Evolutionary conservation across 2,888 invertebrate genomes (phyloP), one percentile per base, ranked within the genome.

Genomic region (Drosophila basisetae): DNA sequence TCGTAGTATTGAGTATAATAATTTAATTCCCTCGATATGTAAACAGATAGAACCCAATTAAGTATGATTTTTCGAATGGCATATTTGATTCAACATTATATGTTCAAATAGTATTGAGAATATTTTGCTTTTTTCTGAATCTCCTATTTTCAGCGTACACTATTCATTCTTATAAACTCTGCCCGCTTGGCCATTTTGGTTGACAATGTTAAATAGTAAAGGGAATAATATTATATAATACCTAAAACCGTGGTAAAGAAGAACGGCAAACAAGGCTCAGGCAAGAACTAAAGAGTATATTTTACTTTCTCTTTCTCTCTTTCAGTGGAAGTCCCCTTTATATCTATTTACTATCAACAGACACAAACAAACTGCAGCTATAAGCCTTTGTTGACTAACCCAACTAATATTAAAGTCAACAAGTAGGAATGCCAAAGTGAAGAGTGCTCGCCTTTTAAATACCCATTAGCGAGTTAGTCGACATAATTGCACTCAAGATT

Each of bases 321-420:
- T 11, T 43, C 11, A 22, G 11, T 33, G 28, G 4, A 16, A 25
- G 22, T 16, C 31, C 10, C 13, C 5, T 11, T 9, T 37, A 43
- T 63, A 35, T 37, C 2, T 35, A n/a, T 56, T 56, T 56, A 16
- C 41, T 30, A 56, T 66, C 16, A 56, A 56, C 41, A 18, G 47
- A 66, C 43, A 53, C 43, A 59, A 67, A 35, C 31, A 62, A 58
- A 39, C 54, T 41, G 33, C 37, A 55, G 9, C 16, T 47, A 68
- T 58, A 73, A 68, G 54, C 39, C 18, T 53, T 59, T 68, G 35
- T 68, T 73, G 53, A 67, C 53, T 33, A 28, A 61, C 25, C 49
- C 11, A n/a, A 37, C 61, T 76, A 80, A 52, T 64, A 53, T 52
- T 28, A 37, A 71, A 66, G 50, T 76, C 43, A 67, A 76, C 66